These are phyloP conservation scores for Sorex fumeus DNA, from an alignment of 2,113 vertebrate species.

Conservation along the genomic window DNA sequence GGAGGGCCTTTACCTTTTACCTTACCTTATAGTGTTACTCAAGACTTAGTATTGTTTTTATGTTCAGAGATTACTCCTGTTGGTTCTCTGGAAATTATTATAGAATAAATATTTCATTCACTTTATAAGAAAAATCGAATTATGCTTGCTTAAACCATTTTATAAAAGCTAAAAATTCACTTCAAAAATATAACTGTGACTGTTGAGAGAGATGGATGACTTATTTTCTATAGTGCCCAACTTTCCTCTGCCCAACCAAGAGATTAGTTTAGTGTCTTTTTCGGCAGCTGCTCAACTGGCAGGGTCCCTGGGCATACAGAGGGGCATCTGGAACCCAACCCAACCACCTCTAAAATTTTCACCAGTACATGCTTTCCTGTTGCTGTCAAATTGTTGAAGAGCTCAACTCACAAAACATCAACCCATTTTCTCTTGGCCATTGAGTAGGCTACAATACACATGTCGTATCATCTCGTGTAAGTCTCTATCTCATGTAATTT, in stretches of 20 bases:
- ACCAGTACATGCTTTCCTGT: neutral
- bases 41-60: too few relatives aligned
- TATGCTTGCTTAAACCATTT: neutral
- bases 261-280: constrained; percentile 12
- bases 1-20: too few relatives aligned
- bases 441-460: neutral
- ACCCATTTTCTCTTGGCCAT: neutral
- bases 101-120: constrained; percentile 11
- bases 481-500: neutral
- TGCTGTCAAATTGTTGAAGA: constrained; percentile 53
- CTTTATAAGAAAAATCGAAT: neutral
- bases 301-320: neutral
- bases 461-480: neutral
- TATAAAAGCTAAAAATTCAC: neutral
- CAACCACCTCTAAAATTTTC: constrained; percentile 8
- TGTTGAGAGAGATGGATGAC: neutral
- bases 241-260: neutral
- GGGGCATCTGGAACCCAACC: constrained; percentile 17
- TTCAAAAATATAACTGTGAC: neutral
- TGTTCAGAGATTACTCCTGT: too few relatives aligned
- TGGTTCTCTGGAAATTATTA: too few relatives aligned
- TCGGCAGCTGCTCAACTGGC: constrained; percentile 56
- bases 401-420: neutral
- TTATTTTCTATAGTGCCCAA: neutral
- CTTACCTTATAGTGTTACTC: too few relatives aligned